phyloP scores from a whole-genome alignment of 2,888 invertebrate genomes.

The Agapetus fuscipes region DNA sequence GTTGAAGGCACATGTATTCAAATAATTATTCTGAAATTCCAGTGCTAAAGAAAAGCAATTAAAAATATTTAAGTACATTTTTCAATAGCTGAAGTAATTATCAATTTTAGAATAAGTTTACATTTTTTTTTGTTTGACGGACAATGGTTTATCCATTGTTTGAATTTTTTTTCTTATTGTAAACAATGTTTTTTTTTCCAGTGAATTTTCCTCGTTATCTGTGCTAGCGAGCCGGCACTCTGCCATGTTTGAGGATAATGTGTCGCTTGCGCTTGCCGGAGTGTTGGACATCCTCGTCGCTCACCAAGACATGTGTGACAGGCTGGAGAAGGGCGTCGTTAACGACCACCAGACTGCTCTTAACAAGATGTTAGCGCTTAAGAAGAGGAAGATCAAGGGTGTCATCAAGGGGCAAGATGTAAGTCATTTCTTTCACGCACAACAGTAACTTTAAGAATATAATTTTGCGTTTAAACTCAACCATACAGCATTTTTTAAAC shows the following conservation, averaged over 20 bases:
- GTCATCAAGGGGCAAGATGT: conserved; percentile 52
- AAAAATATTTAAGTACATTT: too few species aligned
- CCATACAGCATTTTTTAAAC: too few species aligned
- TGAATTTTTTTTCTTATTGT: too few species aligned
- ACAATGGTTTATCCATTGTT: too few species aligned
- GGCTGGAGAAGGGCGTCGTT: conserved; percentile 50
- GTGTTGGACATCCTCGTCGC: conserved; percentile 40
- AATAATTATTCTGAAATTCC: too few species aligned
- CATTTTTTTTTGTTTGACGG: too few species aligned
- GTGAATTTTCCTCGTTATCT: conserved; percentile 41
- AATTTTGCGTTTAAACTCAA: neutral
- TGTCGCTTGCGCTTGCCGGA: conserved; percentile 44
- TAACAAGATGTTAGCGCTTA: conserved; percentile 50
- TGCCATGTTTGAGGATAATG: conserved; percentile 42
- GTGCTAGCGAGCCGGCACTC: conserved; percentile 42
- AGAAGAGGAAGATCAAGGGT: conserved; percentile 53
- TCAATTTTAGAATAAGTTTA: too few species aligned
- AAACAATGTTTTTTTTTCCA: conserved; percentile 24
- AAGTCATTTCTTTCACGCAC: too few species aligned
- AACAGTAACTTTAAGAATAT: conserved; percentile 6
- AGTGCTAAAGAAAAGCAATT: too few species aligned
- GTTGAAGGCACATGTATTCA: too few species aligned
- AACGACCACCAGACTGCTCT: conserved; percentile 52
- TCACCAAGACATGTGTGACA: conserved; percentile 44
- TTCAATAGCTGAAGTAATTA: too few species aligned